Conservation (phyloP, 53 echinoderm and acorn worm genomes). For the Mesocentrotus franciscanus region DNA sequence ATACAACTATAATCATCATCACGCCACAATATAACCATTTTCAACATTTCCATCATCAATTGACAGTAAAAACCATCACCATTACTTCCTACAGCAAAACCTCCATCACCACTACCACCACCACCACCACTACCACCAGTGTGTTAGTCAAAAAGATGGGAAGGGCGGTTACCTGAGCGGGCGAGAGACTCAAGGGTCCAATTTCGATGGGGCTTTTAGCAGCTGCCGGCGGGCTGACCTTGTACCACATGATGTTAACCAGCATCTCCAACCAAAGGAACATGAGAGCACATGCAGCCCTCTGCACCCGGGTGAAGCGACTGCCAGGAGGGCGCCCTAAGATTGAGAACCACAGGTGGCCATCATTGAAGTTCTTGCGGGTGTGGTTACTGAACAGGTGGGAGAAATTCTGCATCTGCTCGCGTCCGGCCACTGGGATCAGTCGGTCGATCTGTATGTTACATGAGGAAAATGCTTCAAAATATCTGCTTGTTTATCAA, state of each 20-base stretch:
- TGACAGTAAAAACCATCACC: neutral
- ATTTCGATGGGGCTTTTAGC: constrained; percentile 74
- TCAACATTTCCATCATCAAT: no score
- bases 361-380: constrained; percentile 92
- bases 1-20: no score
- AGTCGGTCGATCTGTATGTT: constrained; percentile 89
- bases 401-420: constrained; percentile 92
- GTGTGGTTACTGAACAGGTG: constrained; percentile 95
- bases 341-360: constrained; percentile 99
- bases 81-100: neutral
- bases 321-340: constrained; percentile 82
- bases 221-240: constrained; percentile 66
- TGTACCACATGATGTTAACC: constrained; percentile 96
- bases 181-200: constrained; percentile 88
- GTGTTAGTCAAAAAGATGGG: no score
- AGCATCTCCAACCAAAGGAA: constrained; percentile 97
- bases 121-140: neutral
- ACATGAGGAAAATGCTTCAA: neutral
- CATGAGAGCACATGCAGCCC: constrained; percentile 92
- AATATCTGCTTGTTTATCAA: neutral
- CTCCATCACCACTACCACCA: no score
- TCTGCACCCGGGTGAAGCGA: constrained; percentile 90
- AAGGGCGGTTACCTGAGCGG: constrained; percentile 81
- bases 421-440: constrained; percentile 91
- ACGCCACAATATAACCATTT: no score